Percentiles rank a stretch among this genome's conserved stretches.
Evolutionary conservation across 1,140 invertebrate genomes (phyloP).

Genomic region (Heterodera schachtii): DNA sequence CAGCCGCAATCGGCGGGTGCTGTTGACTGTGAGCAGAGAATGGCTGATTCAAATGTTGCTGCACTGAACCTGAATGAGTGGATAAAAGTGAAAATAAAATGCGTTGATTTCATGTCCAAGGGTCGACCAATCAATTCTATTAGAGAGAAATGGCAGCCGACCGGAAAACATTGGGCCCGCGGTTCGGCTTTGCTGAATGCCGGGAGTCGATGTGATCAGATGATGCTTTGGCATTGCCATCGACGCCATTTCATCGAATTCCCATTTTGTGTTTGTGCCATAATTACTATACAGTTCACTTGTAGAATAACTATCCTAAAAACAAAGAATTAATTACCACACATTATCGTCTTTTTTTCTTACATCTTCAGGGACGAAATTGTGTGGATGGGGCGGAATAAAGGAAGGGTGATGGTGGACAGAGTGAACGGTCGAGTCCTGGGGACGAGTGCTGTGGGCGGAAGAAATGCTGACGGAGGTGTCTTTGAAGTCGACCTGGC

Average conservation of each 20-base stretch:
- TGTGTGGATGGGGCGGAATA: neutral
- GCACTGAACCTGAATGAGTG: neutral
- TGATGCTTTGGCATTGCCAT: neutral
- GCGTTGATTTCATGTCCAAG: no score
- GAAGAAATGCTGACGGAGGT: conserved; percentile 16
- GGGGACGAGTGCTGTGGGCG: conserved; percentile 27
- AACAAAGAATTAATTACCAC: neutral
- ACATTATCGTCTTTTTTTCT: neutral
- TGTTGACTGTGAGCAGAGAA: neutral
- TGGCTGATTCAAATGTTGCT: conserved; percentile 13
- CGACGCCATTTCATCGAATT: neutral
- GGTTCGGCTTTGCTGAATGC: conserved; percentile 9
- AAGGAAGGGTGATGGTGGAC: neutral
- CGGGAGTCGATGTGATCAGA: neutral
- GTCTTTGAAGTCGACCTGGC: conserved; percentile 14
- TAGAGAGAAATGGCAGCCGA: neutral
- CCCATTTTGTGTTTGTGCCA: neutral
- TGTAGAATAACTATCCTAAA: neutral
- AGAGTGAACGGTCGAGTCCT: neutral
- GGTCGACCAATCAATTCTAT: neutral
- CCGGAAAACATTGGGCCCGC: conserved; percentile 15
- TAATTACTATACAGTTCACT: neutral
- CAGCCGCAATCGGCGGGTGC: conserved; percentile 4
- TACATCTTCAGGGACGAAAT: neutral
- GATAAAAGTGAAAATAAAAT: no score